These are phyloP conservation scores for Dryomyza anilis DNA, from an alignment of 2,888 invertebrate species.

Conservation along the genomic window DNA sequence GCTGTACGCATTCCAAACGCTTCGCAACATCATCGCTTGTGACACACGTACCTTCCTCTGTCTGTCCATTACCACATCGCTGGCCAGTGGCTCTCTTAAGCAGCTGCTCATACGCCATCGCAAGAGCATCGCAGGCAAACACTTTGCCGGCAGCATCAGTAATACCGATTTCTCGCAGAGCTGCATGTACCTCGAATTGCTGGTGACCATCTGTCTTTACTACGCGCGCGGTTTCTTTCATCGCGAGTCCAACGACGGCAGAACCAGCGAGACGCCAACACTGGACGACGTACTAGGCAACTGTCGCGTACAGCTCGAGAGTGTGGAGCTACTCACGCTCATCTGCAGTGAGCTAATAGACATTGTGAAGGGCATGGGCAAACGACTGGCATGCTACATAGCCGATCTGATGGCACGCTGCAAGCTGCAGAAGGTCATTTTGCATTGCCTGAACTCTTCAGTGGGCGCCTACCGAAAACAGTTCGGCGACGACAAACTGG, in stretches of 20 bases:
- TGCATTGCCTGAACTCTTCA: constrained; percentile 80
- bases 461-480: constrained; percentile 60
- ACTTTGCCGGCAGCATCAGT: constrained; percentile 68
- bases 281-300: constrained; percentile 76
- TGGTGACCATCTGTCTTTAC: constrained; percentile 77
- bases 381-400: constrained; percentile 76
- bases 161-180: constrained; percentile 70
- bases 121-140: constrained; percentile 76
- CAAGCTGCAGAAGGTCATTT: constrained; percentile 81
- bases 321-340: constrained; percentile 74
- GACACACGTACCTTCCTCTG: constrained; percentile 77
- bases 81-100: constrained; percentile 64
- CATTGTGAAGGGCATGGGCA: constrained; percentile 77
- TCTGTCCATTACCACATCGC: constrained; percentile 75
- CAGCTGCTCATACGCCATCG: constrained; percentile 68
- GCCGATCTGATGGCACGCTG: constrained; percentile 75
- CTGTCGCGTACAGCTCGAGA: constrained; percentile 76
- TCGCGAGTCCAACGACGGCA: constrained; percentile 47
- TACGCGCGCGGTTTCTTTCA: constrained; percentile 75
- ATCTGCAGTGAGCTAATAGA: constrained; percentile 75
- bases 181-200: constrained; percentile 80
- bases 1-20: constrained; percentile 74
- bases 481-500: constrained; percentile 64
- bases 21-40: constrained; percentile 73
- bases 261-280: constrained; percentile 64